Evolutionary conservation across 2,113 vertebrate species (phyloP), one percentile per base, ranked within the genome.

Genomic region (Eolophus roseicapilla): DNA sequence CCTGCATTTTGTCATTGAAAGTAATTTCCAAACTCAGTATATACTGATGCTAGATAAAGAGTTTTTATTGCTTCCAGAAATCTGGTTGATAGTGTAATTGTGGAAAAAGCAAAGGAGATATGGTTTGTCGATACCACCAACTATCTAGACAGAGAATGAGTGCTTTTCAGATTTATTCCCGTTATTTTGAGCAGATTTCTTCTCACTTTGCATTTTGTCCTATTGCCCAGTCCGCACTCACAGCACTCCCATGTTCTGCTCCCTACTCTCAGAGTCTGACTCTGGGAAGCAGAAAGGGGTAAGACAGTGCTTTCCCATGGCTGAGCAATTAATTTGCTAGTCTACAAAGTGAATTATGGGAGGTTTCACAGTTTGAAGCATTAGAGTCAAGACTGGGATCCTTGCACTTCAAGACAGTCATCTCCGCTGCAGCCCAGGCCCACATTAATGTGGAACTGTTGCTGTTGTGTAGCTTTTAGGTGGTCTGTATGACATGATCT

Each of bases 21-120:
- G 85, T 92, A 67, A 92, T 95, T 95, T 96, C 88, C 91, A 87
- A 95, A 91, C 67, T 80, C 71, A 33, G 47, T 46, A 18, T 83
- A 71, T 53, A 76, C 33, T 6, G 2, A 71, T 65, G 53, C 37
- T 37, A 83, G 43, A 67, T 50, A 90, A 55, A 76, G 63, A 44
- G 47, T 24, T 90, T 73, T 70, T 93, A 68, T 94, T 82, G 33
- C 63, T 80, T 96, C 46, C 28, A 88, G 52, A 70, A 62, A 29
- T 82, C 52, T 67, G 53, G 11, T 65, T 88, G 74, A 80, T 49
- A 27, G 37, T 59, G 64, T 88, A 93, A 91, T 29, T 85, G 57
- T 89, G 79, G 57, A 53, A 79, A 95, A 87, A 69, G 90, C 85
- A 91, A 64, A 84, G 46, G 23, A 84, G n/a, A 41, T 60, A 9